Base-by-base conservation (phyloP, 1,140 invertebrate genomes). In the Drosophila quadrilineata region DNA sequence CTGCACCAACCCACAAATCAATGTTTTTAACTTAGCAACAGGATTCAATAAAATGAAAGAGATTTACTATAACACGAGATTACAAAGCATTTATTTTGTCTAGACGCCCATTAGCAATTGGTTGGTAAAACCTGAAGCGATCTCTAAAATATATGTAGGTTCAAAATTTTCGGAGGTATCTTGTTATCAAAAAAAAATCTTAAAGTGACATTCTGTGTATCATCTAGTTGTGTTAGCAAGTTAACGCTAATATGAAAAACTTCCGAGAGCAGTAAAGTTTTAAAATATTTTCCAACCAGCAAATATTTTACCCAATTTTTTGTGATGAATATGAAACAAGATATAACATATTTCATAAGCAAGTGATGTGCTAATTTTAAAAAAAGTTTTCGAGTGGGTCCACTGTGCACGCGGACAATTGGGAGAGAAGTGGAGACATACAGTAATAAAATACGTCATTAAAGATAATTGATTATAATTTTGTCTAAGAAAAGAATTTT, bases 231-330 rank as follows among this genome's bases (percentile, higher is more conserved):
- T 56, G 60, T 82, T 82, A 82, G 74, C 77, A 77, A 49, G 28
- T 53, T n/a, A n/a, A 50, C 12, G 79, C 64, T 82, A 82, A 82
- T 71, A 53, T 52, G 53, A 70, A 85, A 85, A 82, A 56, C 59
- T 82, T 84, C 77, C 76, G 45, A 71, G 38, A 35, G 36, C 21
- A 50, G 36, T 49, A 48, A 19, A 6, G 43, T 38, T 10, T 41
- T 6, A 31, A 28, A 50, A 60, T 67, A 71, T 71, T 80, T 71
- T 71, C 49, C 71, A 82, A 19, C 49, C 58, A 33, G 43, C 26
- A 46, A 76, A 76, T 82, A n/a, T n/a, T n/a, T n/a, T n/a, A n/a
- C n/a, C n/a, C n/a, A n/a, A n/a, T n/a, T n/a, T n/a, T n/a, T n/a
- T n/a, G n/a, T n/a, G n/a, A n/a, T n/a, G n/a, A n/a, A n/a, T n/a